phyloP scores from a whole-genome alignment of 2,797 vertebrate genomes.

The Rhabdophis nuchalis region DNA sequence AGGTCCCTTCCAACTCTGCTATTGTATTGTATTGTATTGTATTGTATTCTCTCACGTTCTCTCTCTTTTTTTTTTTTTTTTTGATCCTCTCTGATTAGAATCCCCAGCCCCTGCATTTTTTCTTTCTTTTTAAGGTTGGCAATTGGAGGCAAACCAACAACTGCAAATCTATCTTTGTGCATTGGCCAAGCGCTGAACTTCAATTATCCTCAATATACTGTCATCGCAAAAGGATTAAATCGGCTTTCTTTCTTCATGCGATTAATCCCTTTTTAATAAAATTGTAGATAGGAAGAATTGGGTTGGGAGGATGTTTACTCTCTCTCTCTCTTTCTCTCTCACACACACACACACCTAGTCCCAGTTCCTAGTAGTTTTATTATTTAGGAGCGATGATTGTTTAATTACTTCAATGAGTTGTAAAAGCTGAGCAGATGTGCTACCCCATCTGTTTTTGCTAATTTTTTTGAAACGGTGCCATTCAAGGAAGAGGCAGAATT shows the following conservation, averaged over 20 bases:
- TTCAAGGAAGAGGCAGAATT: constrained; percentile 51
- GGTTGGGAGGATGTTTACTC: background rate
- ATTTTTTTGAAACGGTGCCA: constrained; percentile 55
- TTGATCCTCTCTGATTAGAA: background rate
- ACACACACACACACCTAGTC: background rate
- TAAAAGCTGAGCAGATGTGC: constrained; percentile 41
- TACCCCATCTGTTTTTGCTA: constrained; percentile 58
- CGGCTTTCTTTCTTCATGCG: background rate
- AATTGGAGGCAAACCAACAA: background rate
- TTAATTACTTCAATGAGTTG: constrained; percentile 63
- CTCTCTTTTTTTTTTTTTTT: background rate
- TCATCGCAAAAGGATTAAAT: background rate
- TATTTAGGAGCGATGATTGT: constrained; percentile 55
- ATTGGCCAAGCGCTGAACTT: background rate
- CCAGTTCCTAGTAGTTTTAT: background rate
- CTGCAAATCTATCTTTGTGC: background rate
- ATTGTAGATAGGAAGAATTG: background rate
- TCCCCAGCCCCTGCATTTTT: background rate
- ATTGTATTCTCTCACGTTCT: background rate
- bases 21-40: no score
- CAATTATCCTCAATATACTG: constrained; percentile 7
- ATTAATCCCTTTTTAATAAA: background rate
- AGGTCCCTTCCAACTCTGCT: no score
- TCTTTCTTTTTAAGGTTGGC: background rate
- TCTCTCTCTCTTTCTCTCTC: background rate